These are phyloP conservation scores for Iguana delicatissima DNA, from an alignment of 2,797 vertebrate genomes.

Conservation along the genomic window DNA sequence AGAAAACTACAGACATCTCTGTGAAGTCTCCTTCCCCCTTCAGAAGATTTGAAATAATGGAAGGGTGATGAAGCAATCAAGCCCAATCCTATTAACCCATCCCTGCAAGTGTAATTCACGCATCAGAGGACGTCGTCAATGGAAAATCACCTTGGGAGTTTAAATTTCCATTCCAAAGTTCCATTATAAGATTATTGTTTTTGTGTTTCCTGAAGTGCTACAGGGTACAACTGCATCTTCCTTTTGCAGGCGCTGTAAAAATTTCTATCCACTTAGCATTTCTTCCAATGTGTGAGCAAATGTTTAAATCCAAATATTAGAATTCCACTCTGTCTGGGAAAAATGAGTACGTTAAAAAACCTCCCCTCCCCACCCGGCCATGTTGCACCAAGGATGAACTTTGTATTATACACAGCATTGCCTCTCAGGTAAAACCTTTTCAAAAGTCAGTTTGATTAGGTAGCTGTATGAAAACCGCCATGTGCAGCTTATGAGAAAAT, in stretches of 20 bases:
- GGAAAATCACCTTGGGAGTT: slow-evolving; percentile 69
- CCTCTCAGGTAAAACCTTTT: background rate
- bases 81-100: slow-evolving; percentile 65
- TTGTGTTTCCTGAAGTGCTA: slow-evolving; percentile 22
- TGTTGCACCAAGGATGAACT: background rate
- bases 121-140: slow-evolving; percentile 44
- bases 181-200: slow-evolving; percentile 62
- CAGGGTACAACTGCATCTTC: slow-evolving; percentile 26
- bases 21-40: slow-evolving; percentile 62
- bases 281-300: slow-evolving; percentile 46
- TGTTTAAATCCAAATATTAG: slow-evolving; percentile 61
- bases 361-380: background rate
- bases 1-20: slow-evolving; percentile 65
- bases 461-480: background rate
- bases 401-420: background rate
- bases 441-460: background rate
- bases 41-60: slow-evolving; percentile 65
- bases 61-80: slow-evolving; percentile 74
- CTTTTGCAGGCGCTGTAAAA: slow-evolving; percentile 42
- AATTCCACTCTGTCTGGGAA: slow-evolving; percentile 57
- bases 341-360: slow-evolving; percentile 50
- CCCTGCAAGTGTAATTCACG: slow-evolving; percentile 68
- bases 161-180: slow-evolving; percentile 68
- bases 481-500: background rate
- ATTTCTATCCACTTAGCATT: slow-evolving; percentile 58